Percentiles rank a stretch among this genome's conserved stretches.
phyloP scores from a whole-genome alignment of 2,113 vertebrate species.

The Serranochromis macrocephalus region DNA sequence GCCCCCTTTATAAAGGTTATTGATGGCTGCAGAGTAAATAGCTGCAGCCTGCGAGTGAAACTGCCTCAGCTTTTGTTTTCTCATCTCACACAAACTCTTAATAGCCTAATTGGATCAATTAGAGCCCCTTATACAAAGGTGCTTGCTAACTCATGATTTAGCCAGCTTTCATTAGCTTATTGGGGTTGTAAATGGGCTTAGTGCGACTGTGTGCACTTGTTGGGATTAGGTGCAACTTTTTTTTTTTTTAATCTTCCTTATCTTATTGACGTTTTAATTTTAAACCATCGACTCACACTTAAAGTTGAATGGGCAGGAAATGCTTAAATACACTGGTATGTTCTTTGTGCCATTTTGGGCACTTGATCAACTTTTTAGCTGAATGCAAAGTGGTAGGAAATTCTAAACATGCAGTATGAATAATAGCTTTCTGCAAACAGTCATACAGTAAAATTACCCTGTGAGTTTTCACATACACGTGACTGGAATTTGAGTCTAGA shows the following conservation, averaged over 20 bases:
- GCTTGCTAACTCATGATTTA: constrained; percentile 54
- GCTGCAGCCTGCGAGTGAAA: constrained; percentile 13
- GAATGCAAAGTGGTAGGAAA: not conserved
- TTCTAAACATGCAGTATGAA: not conserved
- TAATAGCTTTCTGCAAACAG: not conserved
- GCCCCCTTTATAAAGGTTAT: constrained; percentile 37
- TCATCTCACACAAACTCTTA: constrained; percentile 40
- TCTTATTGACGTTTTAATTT: constrained; percentile 4
- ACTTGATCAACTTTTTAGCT: not conserved
- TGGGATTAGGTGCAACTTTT: not conserved
- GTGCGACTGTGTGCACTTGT: not conserved
- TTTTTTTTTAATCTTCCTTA: not conserved
- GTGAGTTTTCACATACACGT: not conserved
- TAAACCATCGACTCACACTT: not conserved
- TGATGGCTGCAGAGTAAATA: constrained; percentile 43
- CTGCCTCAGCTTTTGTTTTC: constrained; percentile 50
- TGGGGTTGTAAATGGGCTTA: constrained; percentile 39
- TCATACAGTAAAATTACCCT: not conserved
- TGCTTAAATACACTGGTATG: not conserved
- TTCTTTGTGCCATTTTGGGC: not conserved
- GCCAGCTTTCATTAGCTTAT: constrained; percentile 51
- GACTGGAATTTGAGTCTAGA: not conserved
- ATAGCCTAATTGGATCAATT: constrained; percentile 63
- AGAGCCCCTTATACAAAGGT: constrained; percentile 39
- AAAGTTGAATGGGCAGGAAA: not conserved